These are phyloP conservation scores for Pseudomyrmex cubaensis DNA, from an alignment of 1,140 invertebrate species.

Conservation along the genomic window DNA sequence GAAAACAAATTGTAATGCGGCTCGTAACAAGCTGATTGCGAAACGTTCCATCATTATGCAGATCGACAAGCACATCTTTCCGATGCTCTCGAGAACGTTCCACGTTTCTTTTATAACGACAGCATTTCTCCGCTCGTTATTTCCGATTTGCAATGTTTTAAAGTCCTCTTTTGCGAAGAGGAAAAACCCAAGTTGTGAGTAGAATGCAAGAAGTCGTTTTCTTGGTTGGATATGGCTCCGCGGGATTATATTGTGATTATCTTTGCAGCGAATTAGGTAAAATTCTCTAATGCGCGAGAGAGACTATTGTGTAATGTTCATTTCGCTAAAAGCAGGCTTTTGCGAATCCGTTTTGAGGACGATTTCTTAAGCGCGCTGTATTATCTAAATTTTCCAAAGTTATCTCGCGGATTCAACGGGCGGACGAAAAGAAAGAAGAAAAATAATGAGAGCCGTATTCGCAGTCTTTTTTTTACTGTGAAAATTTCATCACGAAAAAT, in stretches of 20 bases:
- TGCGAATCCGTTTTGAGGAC: not conserved
- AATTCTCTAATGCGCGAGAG: no score
- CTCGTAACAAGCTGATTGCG: slow-evolving; percentile 23
- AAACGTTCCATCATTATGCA: not conserved
- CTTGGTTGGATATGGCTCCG: not conserved
- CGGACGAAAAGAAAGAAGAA: not conserved
- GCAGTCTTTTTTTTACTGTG: not conserved
- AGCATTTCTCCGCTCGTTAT: slow-evolving; percentile 11
- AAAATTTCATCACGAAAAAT: not conserved
- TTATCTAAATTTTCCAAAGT: not conserved
- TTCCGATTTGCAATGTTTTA: slow-evolving; percentile 54
- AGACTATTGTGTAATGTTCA: slow-evolving; percentile 8
- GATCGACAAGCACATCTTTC: not conserved
- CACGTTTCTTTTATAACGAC: not conserved
- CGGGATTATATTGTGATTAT: not conserved
- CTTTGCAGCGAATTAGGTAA: slow-evolving; percentile 1
- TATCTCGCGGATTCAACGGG: not conserved
- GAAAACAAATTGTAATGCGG: slow-evolving; percentile 5
- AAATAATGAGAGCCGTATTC: not conserved
- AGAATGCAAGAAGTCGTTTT: slow-evolving; percentile 21
- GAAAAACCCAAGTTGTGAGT: slow-evolving; percentile 13
- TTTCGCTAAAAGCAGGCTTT: slow-evolving; percentile 34
- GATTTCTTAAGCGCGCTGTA: not conserved
- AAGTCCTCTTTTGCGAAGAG: not conserved
- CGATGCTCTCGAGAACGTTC: not conserved